A percentile compares a stretch with the other conserved stretches of the same genome.
Evolutionary conservation across 2,113 vertebrate species (phyloP).

Genomic region (Gorsachius goisagi): DNA sequence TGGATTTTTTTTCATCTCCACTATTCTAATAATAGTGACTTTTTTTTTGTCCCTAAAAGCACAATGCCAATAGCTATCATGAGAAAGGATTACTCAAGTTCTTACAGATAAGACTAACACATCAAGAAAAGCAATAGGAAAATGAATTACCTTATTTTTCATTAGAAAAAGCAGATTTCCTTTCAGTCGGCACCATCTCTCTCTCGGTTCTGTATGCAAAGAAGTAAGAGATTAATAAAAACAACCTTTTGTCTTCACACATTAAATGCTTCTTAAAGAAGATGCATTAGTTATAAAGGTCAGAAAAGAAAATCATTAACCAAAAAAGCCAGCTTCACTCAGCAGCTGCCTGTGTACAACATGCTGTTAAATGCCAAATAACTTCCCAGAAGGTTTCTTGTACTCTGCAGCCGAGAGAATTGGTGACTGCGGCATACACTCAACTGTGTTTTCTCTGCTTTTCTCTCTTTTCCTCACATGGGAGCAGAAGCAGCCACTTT

Average conservation of each 20-base stretch:
- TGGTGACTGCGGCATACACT: not conserved
- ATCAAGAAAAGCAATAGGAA: not conserved
- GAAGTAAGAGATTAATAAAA: constrained; percentile 67
- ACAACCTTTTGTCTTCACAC: constrained; percentile 56
- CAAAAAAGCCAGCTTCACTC: constrained; percentile 39
- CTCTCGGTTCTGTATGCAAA: constrained; percentile 70
- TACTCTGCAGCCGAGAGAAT: not conserved
- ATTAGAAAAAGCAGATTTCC: constrained; percentile 70
- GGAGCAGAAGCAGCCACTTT: not conserved
- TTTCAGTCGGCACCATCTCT: constrained; percentile 76
- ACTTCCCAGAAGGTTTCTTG: constrained; percentile 64
- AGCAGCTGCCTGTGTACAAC: constrained; percentile 36
- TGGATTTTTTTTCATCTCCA: not conserved
- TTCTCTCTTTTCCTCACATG: not conserved
- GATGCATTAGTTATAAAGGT: constrained; percentile 73
- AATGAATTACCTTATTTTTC: constrained; percentile 76
- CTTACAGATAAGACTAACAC: not conserved
- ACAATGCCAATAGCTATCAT: not conserved
- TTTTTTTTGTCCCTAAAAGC: not conserved
- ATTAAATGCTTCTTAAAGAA: constrained; percentile 64
- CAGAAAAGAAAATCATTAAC: constrained; percentile 67
- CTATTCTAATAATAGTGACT: not conserved
- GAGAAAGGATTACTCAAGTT: not conserved
- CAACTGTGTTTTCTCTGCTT: not conserved
- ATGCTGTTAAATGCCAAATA: constrained; percentile 69